A percentile compares a stretch with the other conserved stretches of the same genome.
phyloP scores from a whole-genome alignment of 2,888 invertebrate genomes.

The Pollenia labialis region DNA sequence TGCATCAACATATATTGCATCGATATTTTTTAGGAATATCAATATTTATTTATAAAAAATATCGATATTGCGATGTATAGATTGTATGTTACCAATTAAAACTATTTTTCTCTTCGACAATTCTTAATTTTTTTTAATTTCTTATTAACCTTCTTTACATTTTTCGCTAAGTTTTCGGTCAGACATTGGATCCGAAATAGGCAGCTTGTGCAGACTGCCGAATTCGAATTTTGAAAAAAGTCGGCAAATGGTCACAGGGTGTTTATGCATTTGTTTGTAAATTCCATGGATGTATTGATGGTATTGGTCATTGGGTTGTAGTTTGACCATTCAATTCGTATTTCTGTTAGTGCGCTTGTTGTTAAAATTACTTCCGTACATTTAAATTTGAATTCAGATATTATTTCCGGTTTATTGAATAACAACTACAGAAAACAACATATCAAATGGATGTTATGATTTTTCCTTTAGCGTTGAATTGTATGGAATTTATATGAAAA shows the following conservation, averaged over 20 bases:
- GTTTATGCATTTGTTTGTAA: not conserved
- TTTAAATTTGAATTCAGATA: constrained; percentile 76
- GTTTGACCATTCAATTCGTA: constrained; percentile 48
- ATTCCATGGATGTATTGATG: constrained; percentile 20
- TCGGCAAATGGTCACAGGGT: not conserved
- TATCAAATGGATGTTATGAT: constrained; percentile 66
- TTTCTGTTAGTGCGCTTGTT: constrained; percentile 54
- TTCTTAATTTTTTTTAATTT: no score
- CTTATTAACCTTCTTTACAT: no score
- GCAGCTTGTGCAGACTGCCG: no score
- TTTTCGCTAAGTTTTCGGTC: no score
- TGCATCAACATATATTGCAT: no score
- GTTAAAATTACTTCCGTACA: constrained; percentile 75
- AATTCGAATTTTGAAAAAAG: no score
- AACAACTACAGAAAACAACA: constrained; percentile 62
- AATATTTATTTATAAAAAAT: no score
- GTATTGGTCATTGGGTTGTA: constrained; percentile 44
- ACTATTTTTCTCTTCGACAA: no score
- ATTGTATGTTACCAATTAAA: no score
- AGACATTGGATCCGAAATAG: no score
- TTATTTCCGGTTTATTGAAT: constrained; percentile 75
- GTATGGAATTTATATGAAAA: constrained; percentile 17
- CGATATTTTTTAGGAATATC: no score
- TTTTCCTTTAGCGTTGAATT: constrained; percentile 66
- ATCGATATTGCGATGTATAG: no score